Evolutionary conservation across 2,888 invertebrate genomes (phyloP).

Genomic region (Pomacea canaliculata): DNA sequence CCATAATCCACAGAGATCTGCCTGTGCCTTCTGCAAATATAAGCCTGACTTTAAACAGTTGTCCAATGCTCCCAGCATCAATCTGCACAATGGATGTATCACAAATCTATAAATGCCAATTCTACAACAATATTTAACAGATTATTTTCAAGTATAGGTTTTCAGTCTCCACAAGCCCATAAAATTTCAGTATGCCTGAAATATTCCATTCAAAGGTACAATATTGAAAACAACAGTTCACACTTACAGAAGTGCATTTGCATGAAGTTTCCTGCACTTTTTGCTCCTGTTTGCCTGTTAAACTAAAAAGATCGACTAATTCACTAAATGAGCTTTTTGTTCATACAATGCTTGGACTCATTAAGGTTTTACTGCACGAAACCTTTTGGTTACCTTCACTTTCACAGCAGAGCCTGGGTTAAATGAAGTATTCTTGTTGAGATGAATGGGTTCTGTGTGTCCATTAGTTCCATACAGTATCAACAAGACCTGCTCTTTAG

Average conservation of each 20-base stretch:
- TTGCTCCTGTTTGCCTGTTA: no score
- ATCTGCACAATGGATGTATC: conserved; percentile 15
- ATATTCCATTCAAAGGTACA: no score
- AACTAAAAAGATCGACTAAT: no score
- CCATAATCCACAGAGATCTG: conserved; percentile 56
- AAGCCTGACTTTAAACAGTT: conserved; percentile 56
- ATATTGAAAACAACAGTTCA: no score
- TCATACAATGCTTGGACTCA: no score
- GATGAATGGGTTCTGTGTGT: conserved; percentile 50
- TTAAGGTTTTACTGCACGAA: background rate
- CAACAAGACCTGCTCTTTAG: conserved; percentile 50
- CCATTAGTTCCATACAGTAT: conserved; percentile 62
- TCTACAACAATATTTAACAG: background rate
- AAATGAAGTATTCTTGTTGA: conserved; percentile 51
- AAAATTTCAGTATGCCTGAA: background rate
- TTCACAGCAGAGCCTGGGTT: conserved; percentile 49
- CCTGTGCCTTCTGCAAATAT: conserved; percentile 48
- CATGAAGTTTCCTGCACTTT: no score
- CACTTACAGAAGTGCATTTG: no score
- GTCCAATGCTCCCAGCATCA: conserved; percentile 41
- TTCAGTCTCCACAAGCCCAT: background rate
- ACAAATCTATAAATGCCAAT: background rate
- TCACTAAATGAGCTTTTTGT: no score
- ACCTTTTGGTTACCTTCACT: conserved; percentile 43
- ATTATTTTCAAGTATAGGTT: background rate